A percentile compares a stretch with the other conserved stretches of the same genome.
Conservation (phyloP, 2,888 invertebrate genomes). For the Stictocephala bisonia region DNA sequence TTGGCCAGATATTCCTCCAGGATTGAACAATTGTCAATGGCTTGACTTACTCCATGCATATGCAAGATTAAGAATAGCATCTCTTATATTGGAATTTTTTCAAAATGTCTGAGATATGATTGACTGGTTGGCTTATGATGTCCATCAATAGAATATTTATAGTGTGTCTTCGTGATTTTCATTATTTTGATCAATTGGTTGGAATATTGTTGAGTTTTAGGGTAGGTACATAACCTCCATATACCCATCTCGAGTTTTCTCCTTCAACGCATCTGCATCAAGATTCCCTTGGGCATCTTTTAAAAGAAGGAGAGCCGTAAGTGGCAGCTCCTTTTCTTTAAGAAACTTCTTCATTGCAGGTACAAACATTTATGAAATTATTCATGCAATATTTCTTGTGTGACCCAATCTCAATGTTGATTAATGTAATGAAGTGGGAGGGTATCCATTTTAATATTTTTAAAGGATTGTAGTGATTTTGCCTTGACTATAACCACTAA, state of each 20-base stretch:
- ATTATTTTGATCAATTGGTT: slow-evolving; percentile 2
- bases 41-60: slow-evolving; percentile 1
- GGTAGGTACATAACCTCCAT: slow-evolving; percentile 10
- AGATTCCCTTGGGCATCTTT: slow-evolving; percentile 1
- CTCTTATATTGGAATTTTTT: background rate
- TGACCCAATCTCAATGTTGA: background rate
- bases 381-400: background rate
- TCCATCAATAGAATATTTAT: background rate
- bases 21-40: background rate
- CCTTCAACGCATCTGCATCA: background rate
- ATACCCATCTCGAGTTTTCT: background rate
- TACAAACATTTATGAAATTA: background rate
- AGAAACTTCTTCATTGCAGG: background rate
- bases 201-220: background rate
- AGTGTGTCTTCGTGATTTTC: too few species aligned
- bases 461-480: background rate
- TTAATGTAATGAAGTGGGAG: background rate
- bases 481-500: background rate
- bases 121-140: slow-evolving; percentile 9
- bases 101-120: background rate
- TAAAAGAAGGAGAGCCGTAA: background rate
- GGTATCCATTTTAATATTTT: background rate
- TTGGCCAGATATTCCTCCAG: background rate
- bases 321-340: background rate
- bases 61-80: background rate